phyloP scores from a whole-genome alignment of 2,888 invertebrate species.

The Buathra laborator region DNA sequence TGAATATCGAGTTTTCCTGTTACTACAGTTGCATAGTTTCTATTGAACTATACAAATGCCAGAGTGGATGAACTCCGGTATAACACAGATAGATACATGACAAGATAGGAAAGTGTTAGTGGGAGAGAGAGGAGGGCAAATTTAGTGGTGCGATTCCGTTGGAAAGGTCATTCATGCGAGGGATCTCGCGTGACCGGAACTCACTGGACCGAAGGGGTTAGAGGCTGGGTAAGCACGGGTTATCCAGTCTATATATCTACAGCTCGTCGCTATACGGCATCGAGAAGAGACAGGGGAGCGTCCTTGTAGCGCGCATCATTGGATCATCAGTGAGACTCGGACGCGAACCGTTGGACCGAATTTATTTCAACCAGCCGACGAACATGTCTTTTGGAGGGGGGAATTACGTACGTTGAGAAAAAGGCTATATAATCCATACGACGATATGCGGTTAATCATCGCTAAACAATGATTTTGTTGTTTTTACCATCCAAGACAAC shows the following conservation, averaged over 20 bases:
- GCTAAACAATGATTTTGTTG: not conserved
- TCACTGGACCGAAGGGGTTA: conserved; percentile 21
- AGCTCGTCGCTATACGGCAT: not conserved
- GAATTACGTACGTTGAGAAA: not conserved
- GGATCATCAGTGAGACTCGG: conserved; percentile 44
- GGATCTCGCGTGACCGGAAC: conserved; percentile 29
- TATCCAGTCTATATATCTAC: not conserved
- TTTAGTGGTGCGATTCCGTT: conserved; percentile 36
- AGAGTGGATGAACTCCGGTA: not conserved
- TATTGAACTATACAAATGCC: conserved; percentile 5
- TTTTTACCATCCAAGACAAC: not conserved
- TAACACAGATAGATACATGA: not conserved
- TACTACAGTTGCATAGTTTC: not conserved
- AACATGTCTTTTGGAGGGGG: not conserved
- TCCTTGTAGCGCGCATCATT: conserved; percentile 32
- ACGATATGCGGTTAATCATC: not conserved
- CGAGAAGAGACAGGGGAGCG: conserved; percentile 19
- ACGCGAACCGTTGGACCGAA: conserved; percentile 41
- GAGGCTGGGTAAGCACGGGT: conserved; percentile 26
- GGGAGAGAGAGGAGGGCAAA: not conserved
- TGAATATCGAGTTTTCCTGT: conserved; percentile 3
- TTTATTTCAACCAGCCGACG: conserved; percentile 15
- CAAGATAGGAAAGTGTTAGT: not conserved
- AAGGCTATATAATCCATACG: not conserved
- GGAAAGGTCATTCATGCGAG: conserved; percentile 34